Conservation (phyloP, 2,797 vertebrate genomes). For the Chloroceryle inda region DNA sequence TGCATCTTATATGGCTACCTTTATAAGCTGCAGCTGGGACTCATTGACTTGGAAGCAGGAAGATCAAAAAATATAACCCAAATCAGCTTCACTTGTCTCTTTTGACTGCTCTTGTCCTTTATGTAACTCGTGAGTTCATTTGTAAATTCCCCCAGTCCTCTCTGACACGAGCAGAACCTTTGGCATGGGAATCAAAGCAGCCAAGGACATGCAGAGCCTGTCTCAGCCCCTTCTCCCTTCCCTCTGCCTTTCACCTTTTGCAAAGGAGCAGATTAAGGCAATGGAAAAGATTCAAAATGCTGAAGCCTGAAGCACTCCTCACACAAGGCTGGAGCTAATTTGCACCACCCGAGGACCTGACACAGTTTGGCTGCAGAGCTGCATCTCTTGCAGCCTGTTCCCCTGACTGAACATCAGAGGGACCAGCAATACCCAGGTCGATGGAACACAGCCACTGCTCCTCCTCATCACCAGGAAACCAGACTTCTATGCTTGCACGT, state of each 20-base stretch:
- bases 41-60: neutral
- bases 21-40: neutral
- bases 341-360: neutral
- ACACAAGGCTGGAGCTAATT: neutral
- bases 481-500: rapidly evolving
- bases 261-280: neutral
- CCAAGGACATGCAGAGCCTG: neutral
- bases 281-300: neutral
- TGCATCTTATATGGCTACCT: neutral
- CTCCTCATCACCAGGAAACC: too few species aligned
- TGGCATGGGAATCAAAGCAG: neutral
- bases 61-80: neutral
- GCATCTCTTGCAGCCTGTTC: rapidly evolving
- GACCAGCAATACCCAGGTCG: rapidly evolving
- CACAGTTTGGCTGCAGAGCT: neutral
- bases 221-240: neutral
- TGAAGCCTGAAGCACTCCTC: neutral
- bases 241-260: neutral
- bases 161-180: neutral
- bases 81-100: neutral
- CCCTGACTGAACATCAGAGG: neutral
- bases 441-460: neutral
- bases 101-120: neutral
- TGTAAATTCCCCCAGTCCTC: neutral
- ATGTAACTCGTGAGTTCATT: rapidly evolving